Percentiles rank a stretch among this genome's conserved stretches.
Conservation (phyloP, 1,140 invertebrate species). For the Anastrepha ludens region DNA sequence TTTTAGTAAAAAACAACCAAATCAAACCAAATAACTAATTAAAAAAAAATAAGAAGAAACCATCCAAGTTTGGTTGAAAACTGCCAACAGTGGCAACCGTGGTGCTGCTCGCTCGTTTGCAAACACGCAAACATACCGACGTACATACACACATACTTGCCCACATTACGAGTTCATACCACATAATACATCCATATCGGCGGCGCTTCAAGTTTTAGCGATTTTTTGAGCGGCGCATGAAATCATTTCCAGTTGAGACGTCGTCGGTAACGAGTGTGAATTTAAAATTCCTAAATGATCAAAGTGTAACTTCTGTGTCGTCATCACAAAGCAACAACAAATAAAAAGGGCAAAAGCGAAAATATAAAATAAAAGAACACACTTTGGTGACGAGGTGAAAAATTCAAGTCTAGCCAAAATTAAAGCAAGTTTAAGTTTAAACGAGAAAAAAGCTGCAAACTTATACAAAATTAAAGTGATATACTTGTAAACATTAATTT, state of each 20-base stretch:
- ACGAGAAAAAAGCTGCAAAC: neutral
- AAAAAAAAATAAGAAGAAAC: too few relatives aligned
- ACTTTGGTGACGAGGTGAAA: neutral
- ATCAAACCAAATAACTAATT: too few relatives aligned
- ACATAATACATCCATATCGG: neutral
- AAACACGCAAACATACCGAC: neutral
- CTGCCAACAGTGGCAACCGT: too few relatives aligned
- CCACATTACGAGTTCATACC: neutral
- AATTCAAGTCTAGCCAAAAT: constrained; percentile 27
- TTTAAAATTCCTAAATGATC: constrained; percentile 20
- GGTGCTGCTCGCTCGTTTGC: too few relatives aligned
- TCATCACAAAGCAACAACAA: neutral
- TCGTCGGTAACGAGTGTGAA: constrained; percentile 70
- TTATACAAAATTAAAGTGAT: neutral
- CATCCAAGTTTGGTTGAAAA: too few relatives aligned
- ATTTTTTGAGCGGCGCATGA: constrained; percentile 56
- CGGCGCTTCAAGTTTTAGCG: constrained; percentile 9
- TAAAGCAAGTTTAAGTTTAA: neutral
- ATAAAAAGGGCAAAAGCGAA: neutral
- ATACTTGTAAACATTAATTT: neutral
- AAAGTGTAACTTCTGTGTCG: constrained; percentile 44
- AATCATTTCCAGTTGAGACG: constrained; percentile 72
- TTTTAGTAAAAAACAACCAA: too few relatives aligned
- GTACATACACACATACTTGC: neutral
- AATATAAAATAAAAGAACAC: neutral